phyloP scores from a whole-genome alignment of 2,113 vertebrate species.

The Propithecus coquereli region DNA sequence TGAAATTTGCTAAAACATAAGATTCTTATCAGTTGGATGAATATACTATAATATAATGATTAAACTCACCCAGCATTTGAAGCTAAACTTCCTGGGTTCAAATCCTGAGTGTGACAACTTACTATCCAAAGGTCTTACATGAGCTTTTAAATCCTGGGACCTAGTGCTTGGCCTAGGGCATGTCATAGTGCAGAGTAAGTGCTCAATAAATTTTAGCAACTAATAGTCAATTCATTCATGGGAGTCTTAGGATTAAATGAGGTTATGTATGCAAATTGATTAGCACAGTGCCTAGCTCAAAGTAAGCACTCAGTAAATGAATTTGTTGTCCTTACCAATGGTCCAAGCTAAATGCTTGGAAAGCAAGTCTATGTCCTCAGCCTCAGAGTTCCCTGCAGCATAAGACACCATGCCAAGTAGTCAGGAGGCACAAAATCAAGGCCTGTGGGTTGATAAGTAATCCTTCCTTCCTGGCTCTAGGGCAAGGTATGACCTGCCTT shows the following conservation, averaged over 20 bases:
- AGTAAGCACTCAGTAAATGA: background rate
- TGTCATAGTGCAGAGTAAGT: background rate
- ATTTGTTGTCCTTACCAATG: background rate
- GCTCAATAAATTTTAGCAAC: background rate
- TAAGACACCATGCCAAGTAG: background rate
- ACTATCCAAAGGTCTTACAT: background rate
- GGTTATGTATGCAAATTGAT: background rate
- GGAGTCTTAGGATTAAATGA: background rate
- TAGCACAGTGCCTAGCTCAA: background rate
- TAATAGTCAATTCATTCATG: background rate
- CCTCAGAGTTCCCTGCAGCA: background rate
- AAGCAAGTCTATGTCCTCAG: background rate
- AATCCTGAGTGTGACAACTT: background rate
- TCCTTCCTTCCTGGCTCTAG: too few species aligned
- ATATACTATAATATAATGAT: background rate
- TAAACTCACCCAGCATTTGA: background rate
- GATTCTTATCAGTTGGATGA: background rate
- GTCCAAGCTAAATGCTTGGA: background rate
- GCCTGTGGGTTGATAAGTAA: rapidly evolving
- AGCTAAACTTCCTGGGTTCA: background rate
- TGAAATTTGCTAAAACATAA: background rate
- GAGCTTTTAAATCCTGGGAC: background rate
- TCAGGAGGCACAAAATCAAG: background rate
- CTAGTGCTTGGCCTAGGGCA: background rate
- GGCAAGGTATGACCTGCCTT: background rate